These are phyloP conservation scores for Pandion haliaetus DNA, from an alignment of 2,113 vertebrate species.

Conservation along the genomic window DNA sequence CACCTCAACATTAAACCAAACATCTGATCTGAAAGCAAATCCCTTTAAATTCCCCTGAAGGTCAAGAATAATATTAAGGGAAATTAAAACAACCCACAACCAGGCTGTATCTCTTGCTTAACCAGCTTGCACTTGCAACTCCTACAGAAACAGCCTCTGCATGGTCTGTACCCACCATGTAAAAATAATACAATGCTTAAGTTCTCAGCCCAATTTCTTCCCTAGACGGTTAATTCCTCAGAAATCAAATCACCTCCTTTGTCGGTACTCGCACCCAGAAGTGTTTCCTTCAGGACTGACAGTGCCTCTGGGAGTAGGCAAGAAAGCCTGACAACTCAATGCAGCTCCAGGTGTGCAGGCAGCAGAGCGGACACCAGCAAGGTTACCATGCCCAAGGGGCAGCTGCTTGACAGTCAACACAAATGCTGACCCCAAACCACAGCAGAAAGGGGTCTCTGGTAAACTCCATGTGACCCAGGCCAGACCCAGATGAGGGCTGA, in stretches of 20 bases:
- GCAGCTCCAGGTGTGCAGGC: neutral
- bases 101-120: neutral
- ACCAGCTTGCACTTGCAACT: neutral
- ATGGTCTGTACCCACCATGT: rapidly evolving
- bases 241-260: neutral
- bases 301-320: neutral
- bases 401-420: neutral
- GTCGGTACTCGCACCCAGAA: neutral
- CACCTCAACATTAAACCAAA: neutral
- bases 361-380: neutral
- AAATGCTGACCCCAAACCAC: neutral
- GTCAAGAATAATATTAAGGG: neutral
- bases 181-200: neutral
- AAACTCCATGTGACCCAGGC: neutral
- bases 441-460: neutral
- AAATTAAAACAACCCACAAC: neutral
- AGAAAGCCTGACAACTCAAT: neutral
- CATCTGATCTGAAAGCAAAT: neutral
- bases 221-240: neutral
- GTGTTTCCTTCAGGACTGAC: neutral
- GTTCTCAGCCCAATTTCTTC: neutral
- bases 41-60: neutral
- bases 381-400: neutral
- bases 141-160: neutral
- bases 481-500: neutral